Percentiles rank a stretch among this genome's conserved stretches.
These are phyloP conservation scores for Cranoglanis bouderius DNA, from an alignment of 2,113 vertebrate species.

Conservation along the genomic window DNA sequence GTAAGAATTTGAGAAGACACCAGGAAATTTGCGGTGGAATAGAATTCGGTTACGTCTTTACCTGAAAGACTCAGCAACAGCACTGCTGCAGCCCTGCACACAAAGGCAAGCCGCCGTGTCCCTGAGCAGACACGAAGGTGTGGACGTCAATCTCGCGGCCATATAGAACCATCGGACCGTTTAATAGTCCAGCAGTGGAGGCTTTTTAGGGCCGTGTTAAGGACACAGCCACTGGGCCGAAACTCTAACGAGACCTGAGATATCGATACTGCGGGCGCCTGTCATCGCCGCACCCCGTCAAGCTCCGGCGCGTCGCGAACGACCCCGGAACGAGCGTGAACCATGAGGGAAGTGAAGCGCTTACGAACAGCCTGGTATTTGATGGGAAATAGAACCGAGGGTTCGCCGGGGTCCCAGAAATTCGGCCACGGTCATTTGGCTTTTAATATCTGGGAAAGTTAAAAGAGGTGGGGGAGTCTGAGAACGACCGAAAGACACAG, in stretches of 20 bases:
- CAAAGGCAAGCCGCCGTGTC: not conserved
- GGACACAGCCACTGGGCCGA: conserved; percentile 14
- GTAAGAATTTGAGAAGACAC: not conserved
- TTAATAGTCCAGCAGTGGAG: not conserved
- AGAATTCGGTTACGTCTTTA: not conserved
- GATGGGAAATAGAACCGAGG: conserved; percentile 18
- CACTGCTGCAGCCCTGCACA: not conserved
- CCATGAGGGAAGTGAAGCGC: conserved; percentile 39
- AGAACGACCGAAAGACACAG: conserved; percentile 34
- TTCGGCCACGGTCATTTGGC: conserved; percentile 39
- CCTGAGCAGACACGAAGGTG: not conserved
- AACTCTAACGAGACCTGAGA: conserved; percentile 26
- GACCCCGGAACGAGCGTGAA: conserved; percentile 30
- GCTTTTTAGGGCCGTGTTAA: conserved; percentile 17
- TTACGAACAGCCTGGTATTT: conserved; percentile 2
- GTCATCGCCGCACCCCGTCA: conserved; percentile 12
- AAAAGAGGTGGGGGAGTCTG: conserved; percentile 19
- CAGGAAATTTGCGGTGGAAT: not conserved
- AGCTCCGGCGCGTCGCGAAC: conserved; percentile 11
- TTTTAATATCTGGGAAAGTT: conserved; percentile 51
- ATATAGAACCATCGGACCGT: not conserved
- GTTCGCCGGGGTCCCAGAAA: conserved; percentile 25
- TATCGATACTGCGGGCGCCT: conserved; percentile 28
- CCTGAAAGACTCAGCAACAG: not conserved
- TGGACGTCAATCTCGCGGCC: not conserved